phyloP scores from a whole-genome alignment of 2,113 vertebrate genomes.

The Thalassarche chlororhynchos region DNA sequence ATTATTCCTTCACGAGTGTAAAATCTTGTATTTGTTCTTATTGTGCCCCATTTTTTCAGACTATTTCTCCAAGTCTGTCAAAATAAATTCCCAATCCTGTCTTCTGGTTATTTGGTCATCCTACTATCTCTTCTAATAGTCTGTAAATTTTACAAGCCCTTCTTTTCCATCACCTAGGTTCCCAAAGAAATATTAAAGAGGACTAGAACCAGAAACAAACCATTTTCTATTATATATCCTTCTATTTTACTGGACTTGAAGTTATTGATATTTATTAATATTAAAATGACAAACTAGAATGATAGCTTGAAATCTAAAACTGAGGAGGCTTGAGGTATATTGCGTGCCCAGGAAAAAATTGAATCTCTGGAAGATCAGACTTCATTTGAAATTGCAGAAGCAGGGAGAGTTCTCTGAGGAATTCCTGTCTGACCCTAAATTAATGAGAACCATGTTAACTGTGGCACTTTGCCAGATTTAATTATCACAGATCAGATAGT shows the following conservation, averaged over 20 bases:
- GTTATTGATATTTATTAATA: not conserved
- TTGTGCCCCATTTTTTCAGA: not conserved
- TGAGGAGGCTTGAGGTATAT: not conserved
- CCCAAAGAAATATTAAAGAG: not conserved
- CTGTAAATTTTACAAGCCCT: not conserved
- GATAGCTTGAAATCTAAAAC: not conserved
- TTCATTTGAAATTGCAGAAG: not conserved
- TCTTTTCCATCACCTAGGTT: not conserved
- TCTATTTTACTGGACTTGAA: not conserved
- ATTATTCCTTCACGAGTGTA: not conserved
- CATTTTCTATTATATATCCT: not conserved
- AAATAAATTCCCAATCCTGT: not conserved
- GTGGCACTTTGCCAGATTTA: not conserved
- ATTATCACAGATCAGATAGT: not conserved
- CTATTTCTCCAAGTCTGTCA: not conserved
- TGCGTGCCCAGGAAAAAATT: not conserved
- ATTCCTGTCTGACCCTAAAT: not conserved
- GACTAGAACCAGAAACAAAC: not conserved
- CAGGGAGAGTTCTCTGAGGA: not conserved
- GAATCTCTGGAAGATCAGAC: not conserved
- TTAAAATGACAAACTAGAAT: not conserved
- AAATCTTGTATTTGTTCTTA: not conserved
- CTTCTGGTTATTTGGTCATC: not conserved
- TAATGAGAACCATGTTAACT: not conserved
- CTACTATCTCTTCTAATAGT: not conserved